phyloP scores from a whole-genome alignment of 1,140 invertebrate genomes.

The Bicyclus anynana region DNA sequence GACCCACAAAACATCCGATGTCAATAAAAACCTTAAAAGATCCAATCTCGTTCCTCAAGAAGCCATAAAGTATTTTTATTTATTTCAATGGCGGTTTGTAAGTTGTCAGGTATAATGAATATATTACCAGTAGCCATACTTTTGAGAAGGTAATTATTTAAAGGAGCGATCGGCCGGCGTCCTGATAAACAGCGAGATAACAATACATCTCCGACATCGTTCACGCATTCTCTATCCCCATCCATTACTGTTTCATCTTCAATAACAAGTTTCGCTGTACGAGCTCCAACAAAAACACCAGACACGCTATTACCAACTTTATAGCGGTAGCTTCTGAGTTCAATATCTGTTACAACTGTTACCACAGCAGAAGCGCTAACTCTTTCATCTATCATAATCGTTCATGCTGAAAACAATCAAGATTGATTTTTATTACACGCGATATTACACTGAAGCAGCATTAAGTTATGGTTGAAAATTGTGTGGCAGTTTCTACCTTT shows the following conservation, averaged over 20 bases:
- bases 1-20: slow-evolving; percentile 20
- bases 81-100: slow-evolving; percentile 66
- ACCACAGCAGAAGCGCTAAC: slow-evolving; percentile 71
- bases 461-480: slow-evolving; percentile 34
- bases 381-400: slow-evolving; percentile 78
- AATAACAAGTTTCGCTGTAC: slow-evolving; percentile 70
- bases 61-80: slow-evolving; percentile 65
- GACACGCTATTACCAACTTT: slow-evolving; percentile 36
- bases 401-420: slow-evolving; percentile 77
- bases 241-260: slow-evolving; percentile 76
- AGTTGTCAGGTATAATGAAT: slow-evolving; percentile 70
- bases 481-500: slow-evolving; percentile 32
- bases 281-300: slow-evolving; percentile 30
- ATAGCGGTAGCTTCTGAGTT: slow-evolving; percentile 34
- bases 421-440: slow-evolving; percentile 57
- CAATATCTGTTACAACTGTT: slow-evolving; percentile 26
- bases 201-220: slow-evolving; percentile 72
- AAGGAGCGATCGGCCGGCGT: slow-evolving; percentile 62
- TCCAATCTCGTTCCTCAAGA: slow-evolving; percentile 20
- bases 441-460: slow-evolving; percentile 29
- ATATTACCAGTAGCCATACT: slow-evolving; percentile 72
- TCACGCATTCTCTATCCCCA: slow-evolving; percentile 74
- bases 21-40: slow-evolving; percentile 31
- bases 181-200: slow-evolving; percentile 73
- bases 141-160: slow-evolving; percentile 75